These are phyloP conservation scores for Synodontis membranacea DNA, from an alignment of 2,113 vertebrate species.

Conservation along the genomic window DNA sequence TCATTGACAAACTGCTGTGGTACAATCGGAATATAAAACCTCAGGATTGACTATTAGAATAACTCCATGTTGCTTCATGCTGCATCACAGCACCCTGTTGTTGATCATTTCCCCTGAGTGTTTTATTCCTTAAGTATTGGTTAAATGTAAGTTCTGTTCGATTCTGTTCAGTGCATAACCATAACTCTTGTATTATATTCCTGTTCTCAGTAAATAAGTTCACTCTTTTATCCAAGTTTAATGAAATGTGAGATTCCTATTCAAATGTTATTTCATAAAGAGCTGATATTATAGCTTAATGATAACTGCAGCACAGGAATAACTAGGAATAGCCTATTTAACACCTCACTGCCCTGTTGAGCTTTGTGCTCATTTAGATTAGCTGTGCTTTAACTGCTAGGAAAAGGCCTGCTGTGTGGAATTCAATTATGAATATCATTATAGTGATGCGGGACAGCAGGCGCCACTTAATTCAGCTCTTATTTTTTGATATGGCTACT, in stretches of 20 bases:
- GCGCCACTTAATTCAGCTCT: slow-evolving; percentile 1
- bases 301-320: not conserved
- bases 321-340: not conserved
- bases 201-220: not conserved
- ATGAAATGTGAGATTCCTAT: not conserved
- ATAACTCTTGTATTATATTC: not conserved
- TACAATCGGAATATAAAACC: not conserved
- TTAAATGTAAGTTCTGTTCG: not conserved
- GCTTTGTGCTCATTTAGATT: not conserved
- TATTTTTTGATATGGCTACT: not conserved
- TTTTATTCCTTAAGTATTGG: not conserved
- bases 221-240: not conserved
- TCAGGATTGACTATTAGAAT: not conserved
- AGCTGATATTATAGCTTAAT: not conserved
- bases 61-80: not conserved
- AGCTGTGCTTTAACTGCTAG: not conserved
- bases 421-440: slow-evolving; percentile 16
- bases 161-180: not conserved
- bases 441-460: not conserved
- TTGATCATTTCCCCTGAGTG: not conserved
- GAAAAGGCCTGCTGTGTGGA: not conserved
- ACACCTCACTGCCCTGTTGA: not conserved
- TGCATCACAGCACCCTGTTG: not conserved
- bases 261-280: not conserved
- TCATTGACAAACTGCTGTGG: not conserved